phyloP scores from a whole-genome alignment of 2,888 invertebrate species.

The Altica lythri region DNA sequence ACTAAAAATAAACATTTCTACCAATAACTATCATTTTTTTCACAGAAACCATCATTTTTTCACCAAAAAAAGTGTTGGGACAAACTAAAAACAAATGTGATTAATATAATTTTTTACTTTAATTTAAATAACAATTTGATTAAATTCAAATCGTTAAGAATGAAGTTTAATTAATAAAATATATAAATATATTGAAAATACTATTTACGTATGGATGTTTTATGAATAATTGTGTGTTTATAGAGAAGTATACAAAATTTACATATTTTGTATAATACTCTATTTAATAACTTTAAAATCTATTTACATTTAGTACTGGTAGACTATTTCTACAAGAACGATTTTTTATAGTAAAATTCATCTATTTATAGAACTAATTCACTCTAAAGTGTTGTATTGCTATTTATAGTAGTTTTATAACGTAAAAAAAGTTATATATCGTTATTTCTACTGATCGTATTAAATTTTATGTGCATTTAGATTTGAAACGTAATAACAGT shows the following conservation, averaged over 20 bases:
- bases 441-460: not conserved
- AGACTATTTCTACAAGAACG: not conserved
- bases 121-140: slow-evolving; percentile 31
- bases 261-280: slow-evolving; percentile 4
- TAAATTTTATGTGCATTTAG: not conserved
- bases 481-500: too few species aligned
- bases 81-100: not conserved
- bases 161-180: slow-evolving; percentile 39
- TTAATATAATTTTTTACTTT: slow-evolving; percentile 6
- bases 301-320: slow-evolving; percentile 3
- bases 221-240: slow-evolving; percentile 20
- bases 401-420: too few species aligned
- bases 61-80: too few species aligned
- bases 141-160: slow-evolving; percentile 24
- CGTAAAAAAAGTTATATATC: not conserved
- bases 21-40: too few species aligned
- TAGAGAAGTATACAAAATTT: slow-evolving; percentile 5
- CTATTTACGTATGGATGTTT: slow-evolving; percentile 32
- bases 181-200: slow-evolving; percentile 34
- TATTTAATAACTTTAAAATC: not conserved
- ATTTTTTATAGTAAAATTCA: not conserved
- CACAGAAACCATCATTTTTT: too few species aligned
- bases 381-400: not conserved
- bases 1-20: too few species aligned
- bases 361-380: not conserved